These are phyloP conservation scores for Marmota monax DNA, from an alignment of 2,113 vertebrate species.

Conservation along the genomic window DNA sequence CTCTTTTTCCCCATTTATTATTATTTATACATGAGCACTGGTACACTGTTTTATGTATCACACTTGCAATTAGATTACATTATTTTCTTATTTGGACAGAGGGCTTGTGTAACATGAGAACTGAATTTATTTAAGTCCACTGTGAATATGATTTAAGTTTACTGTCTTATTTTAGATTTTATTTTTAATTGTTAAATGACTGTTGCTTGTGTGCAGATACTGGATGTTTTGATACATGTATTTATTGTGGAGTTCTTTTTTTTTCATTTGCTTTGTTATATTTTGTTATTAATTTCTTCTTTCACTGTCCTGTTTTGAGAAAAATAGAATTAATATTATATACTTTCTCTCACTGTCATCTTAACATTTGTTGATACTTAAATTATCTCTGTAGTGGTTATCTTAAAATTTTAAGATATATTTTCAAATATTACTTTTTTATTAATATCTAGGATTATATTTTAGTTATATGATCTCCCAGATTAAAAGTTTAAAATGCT, in stretches of 20 bases:
- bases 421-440: not conserved
- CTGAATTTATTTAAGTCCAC: slow-evolving; percentile 69
- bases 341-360: not conserved
- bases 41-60: not conserved
- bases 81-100: not conserved
- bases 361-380: not conserved
- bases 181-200: not conserved
- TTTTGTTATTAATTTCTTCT: not conserved
- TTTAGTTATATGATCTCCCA: not conserved
- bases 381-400: slow-evolving; percentile 8
- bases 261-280: not conserved
- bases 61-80: not conserved
- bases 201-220: not conserved
- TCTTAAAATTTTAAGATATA: not conserved
- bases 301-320: not conserved
- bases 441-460: not conserved
- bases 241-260: not conserved
- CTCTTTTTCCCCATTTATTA: not conserved
- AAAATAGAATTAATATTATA: not conserved
- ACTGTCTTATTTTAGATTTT: not conserved
- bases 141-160: not conserved
- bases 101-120: not conserved
- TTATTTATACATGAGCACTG: not conserved
- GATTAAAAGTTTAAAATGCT: not conserved
- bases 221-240: not conserved